A percentile compares a stretch with the other conserved stretches of the same genome.
Evolutionary conservation across 2,113 vertebrate genomes (phyloP).

Genomic region (Xenopus tropicalis): UCB_Xtro_10.0 CM004451.2:5874001-5874500

Average conservation of each 20-base stretch:
- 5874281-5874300: neutral
- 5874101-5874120: slow-evolving; percentile 85
- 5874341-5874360: too few species aligned
- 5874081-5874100: slow-evolving; percentile 90
- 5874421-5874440: too few species aligned
- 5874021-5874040: slow-evolving; percentile 72
- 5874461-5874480: too few species aligned
- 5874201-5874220: neutral
- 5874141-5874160: slow-evolving; percentile 74
- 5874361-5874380: too few species aligned
- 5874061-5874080: slow-evolving; percentile 87
- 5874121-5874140: slow-evolving; percentile 75
- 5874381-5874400: too few species aligned
- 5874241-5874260: too few species aligned
- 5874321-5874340: too few species aligned
- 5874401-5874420: too few species aligned
- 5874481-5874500: too few species aligned
- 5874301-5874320: too few species aligned
- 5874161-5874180: slow-evolving; percentile 86
- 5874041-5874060: slow-evolving; percentile 83
- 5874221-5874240: too few species aligned
- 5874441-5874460: too few species aligned
- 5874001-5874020: slow-evolving; percentile 69
- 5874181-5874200: slow-evolving; percentile 71
- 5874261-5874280: neutral